phyloP scores from a whole-genome alignment of 2,113 vertebrate genomes.

The Chiloscyllium plagiosum region DNA sequence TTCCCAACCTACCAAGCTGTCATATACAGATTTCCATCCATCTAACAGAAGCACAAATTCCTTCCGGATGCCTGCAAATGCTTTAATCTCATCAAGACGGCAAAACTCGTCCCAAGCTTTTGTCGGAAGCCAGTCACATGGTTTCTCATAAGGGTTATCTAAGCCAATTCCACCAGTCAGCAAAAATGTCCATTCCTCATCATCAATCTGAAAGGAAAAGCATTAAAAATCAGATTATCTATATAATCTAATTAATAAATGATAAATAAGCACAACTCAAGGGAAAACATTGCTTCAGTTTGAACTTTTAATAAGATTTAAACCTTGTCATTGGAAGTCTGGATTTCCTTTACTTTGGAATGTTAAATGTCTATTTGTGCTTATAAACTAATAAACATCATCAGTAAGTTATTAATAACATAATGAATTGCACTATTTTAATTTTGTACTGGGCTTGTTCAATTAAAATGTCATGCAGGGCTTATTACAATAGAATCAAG shows the following conservation, averaged over 20 bases:
- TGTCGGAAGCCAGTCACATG: conserved; percentile 73
- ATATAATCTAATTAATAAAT: not conserved
- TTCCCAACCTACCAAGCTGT: conserved; percentile 64
- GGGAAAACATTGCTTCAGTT: not conserved
- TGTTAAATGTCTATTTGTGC: not conserved
- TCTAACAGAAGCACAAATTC: conserved; percentile 62
- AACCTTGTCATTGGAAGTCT: not conserved
- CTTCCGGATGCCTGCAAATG: conserved; percentile 60
- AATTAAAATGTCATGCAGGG: not conserved
- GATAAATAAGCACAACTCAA: not conserved
- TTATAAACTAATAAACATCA: not conserved
- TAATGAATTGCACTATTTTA: not conserved
- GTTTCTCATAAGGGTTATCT: conserved; percentile 71
- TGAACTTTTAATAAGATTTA: too few species aligned
- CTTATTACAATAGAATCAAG: not conserved
- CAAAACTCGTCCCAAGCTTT: conserved; percentile 83
- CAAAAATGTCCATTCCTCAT: conserved; percentile 75
- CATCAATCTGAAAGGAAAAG: conserved; percentile 59
- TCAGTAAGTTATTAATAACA: not conserved
- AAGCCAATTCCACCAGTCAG: conserved; percentile 76
- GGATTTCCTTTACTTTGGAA: not conserved
- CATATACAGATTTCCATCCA: conserved; percentile 75
- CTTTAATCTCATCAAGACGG: conserved; percentile 59
- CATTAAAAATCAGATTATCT: not conserved
- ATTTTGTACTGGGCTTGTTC: not conserved